Conservation (phyloP, 2,797 vertebrate genomes). For the Argentina silus region DNA sequence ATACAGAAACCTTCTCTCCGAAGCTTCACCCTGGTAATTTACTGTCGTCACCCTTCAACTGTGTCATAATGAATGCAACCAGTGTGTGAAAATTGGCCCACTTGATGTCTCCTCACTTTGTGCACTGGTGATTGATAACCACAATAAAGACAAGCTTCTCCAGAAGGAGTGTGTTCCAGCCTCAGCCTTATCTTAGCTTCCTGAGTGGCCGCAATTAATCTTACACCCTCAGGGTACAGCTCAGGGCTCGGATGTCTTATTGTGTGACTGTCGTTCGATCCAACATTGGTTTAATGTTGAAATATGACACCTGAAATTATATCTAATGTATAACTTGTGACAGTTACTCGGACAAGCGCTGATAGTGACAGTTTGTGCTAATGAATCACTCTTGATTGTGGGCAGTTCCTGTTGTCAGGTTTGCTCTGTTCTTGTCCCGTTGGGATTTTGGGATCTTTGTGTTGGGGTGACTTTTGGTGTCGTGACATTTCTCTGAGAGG, state of each 20-base stretch:
- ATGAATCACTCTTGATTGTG: conserved; percentile 43
- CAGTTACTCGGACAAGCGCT: neutral
- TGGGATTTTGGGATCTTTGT: conserved; percentile 24
- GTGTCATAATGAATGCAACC: conserved; percentile 41
- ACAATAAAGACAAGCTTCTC: conserved; percentile 49
- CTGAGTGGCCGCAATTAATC: conserved; percentile 14
- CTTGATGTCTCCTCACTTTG: conserved; percentile 46
- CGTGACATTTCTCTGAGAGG: conserved; percentile 69
- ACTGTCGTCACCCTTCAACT: conserved; percentile 39
- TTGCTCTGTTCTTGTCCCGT: conserved; percentile 10
- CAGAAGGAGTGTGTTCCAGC: conserved; percentile 19
- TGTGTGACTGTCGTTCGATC: neutral
- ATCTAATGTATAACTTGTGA: neutral
- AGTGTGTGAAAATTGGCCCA: conserved; percentile 37
- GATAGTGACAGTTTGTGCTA: conserved; percentile 8
- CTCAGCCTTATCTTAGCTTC: conserved; percentile 19
- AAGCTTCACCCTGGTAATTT: conserved; percentile 41
- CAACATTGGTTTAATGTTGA: neutral
- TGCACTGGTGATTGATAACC: conserved; percentile 49
- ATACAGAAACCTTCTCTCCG: conserved; percentile 16
- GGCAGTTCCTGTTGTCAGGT: conserved; percentile 23
- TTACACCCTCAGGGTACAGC: conserved; percentile 4
- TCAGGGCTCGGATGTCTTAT: neutral
- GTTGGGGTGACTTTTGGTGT: conserved; percentile 54
- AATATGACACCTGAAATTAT: conserved; percentile 11